Percentiles rank a stretch among this genome's conserved stretches.
Evolutionary conservation across 2,113 vertebrate genomes (phyloP).

Genomic region (Neotoma lepida): DNA sequence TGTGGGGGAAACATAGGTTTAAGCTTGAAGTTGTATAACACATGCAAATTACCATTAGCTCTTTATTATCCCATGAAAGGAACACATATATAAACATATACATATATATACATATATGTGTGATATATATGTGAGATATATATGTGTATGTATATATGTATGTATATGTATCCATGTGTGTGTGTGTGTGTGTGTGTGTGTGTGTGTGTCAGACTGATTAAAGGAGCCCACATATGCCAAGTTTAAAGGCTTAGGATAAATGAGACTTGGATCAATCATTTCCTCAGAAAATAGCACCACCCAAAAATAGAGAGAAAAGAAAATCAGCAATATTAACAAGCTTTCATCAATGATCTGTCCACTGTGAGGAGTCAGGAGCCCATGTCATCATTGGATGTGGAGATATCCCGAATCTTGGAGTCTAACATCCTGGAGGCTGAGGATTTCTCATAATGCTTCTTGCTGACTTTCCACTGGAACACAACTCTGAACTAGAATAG

Average conservation of each 20-base stretch:
- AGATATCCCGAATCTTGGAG: neutral
- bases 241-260: slow-evolving; percentile 35
- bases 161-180: neutral
- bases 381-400: neutral
- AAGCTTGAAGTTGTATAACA: slow-evolving; percentile 5
- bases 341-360: neutral
- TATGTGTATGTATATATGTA: accelerated
- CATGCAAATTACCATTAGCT: neutral
- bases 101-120: too few species aligned
- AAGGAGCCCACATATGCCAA: neutral
- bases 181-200: too few species aligned
- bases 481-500: slow-evolving; percentile 33
- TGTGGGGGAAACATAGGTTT: neutral
- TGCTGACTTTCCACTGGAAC: neutral
- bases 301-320: neutral
- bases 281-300: neutral
- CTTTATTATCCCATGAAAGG: slow-evolving; percentile 40
- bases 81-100: neutral
- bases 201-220: neutral
- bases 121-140: too few species aligned
- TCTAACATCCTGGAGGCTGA: neutral
- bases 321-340: neutral
- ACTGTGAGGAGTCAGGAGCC: neutral
- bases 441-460: neutral
- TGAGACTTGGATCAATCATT: neutral